These are phyloP conservation scores for Forbesichthys papilliferus DNA, from an alignment of 2,113 vertebrate genomes.

Conservation along the genomic window DNA sequence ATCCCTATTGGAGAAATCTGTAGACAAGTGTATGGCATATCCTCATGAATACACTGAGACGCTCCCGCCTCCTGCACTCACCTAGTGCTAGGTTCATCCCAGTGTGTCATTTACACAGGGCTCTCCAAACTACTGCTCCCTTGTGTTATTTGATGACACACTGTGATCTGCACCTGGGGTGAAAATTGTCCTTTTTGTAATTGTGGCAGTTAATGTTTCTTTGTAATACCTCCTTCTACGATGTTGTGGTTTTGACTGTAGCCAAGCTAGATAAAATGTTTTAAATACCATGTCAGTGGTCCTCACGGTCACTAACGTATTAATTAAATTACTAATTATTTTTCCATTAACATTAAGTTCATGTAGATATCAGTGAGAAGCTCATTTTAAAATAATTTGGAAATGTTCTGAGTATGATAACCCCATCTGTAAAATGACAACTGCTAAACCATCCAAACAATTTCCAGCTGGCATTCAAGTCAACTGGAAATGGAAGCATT, in stretches of 20 bases:
- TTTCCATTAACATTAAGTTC: neutral
- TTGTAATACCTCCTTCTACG: conserved; percentile 20
- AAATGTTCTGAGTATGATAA: neutral
- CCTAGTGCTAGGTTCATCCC: conserved; percentile 40
- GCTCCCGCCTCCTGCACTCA: conserved; percentile 3
- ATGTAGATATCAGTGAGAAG: neutral
- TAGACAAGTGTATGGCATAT: conserved; percentile 10
- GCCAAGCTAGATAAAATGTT: no score
- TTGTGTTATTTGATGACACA: conserved; percentile 34
- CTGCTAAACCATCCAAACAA: neutral
- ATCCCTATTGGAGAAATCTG: conserved; percentile 3
- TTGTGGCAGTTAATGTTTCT: conserved; percentile 33
- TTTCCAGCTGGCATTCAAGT: conserved; percentile 36
- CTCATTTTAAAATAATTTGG: neutral
- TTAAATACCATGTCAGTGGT: no score
- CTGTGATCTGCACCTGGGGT: conserved; percentile 26
- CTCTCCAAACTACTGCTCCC: conserved; percentile 16
- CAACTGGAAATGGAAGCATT: conserved; percentile 40
- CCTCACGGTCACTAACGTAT: no score
- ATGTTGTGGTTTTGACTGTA: neutral
- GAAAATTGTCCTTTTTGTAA: conserved; percentile 49
- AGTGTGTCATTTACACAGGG: conserved; percentile 47
- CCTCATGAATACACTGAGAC: conserved; percentile 3
- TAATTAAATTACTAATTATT: no score
- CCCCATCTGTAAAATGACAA: neutral